A percentile compares a stretch with the other conserved stretches of the same genome.
phyloP scores from a whole-genome alignment of 2,888 invertebrate species.

The Eueremaeus valkanovi region DNA sequence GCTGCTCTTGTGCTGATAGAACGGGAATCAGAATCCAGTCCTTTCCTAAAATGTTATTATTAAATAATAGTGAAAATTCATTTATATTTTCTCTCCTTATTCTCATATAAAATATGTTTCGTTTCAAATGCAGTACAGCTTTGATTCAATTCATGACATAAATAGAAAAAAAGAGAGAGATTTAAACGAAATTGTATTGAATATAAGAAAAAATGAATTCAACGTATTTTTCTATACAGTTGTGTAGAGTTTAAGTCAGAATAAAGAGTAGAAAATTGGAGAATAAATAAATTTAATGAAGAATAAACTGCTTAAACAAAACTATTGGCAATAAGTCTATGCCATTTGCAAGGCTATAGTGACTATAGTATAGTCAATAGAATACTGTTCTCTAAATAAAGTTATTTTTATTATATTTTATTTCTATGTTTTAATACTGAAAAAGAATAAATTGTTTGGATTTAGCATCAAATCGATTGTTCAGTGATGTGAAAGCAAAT shows the following conservation, averaged over 20 bases:
- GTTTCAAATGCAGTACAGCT: not conserved
- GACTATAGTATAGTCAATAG: too few relatives aligned
- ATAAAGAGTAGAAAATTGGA: too few relatives aligned
- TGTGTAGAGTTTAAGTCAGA: too few relatives aligned
- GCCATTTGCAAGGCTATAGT: not conserved
- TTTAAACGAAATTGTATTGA: not conserved
- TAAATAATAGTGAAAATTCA: slow-evolving; percentile 8
- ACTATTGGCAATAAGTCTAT: not conserved
- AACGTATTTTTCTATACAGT: too few relatives aligned
- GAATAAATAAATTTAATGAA: not conserved
- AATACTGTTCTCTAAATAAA: too few relatives aligned
- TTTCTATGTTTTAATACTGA: not conserved
- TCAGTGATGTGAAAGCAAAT: slow-evolving; percentile 13
- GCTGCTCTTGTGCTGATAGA: not conserved
- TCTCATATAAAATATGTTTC: too few relatives aligned
- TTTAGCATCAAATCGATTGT: not conserved
- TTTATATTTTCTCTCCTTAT: not conserved
- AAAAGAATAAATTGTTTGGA: not conserved
- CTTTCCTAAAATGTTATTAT: not conserved
- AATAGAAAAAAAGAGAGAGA: not conserved
- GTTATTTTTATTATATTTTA: not conserved
- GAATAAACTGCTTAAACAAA: not conserved
- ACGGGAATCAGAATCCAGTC: not conserved
- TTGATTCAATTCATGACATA: not conserved
- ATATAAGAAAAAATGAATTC: not conserved